Evolutionary conservation across 1,140 invertebrate species (phyloP).

Genomic region (Riptortus pedestris): DNA sequence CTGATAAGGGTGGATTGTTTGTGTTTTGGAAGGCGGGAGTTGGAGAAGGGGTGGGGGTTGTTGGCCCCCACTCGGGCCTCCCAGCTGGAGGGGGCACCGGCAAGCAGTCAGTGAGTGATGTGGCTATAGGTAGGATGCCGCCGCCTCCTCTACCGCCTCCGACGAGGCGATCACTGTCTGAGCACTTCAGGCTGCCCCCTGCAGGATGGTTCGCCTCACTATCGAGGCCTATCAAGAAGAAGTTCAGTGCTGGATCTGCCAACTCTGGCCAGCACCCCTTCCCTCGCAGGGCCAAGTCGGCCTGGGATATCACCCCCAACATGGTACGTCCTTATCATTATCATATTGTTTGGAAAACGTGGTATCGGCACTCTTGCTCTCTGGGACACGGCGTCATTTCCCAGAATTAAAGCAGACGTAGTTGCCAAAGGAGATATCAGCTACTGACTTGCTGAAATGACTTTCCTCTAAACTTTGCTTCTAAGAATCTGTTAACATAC

Average conservation of each 20-base stretch:
- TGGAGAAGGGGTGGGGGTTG: not conserved
- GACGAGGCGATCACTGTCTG: constrained; percentile 21
- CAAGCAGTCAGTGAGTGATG: constrained; percentile 8
- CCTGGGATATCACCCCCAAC: constrained; percentile 29
- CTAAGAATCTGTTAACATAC: too few species aligned
- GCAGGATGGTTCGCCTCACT: constrained; percentile 65
- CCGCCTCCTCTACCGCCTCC: constrained; percentile 21
- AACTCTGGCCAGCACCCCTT: not conserved
- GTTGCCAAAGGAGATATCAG: too few species aligned
- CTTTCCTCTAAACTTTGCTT: too few species aligned
- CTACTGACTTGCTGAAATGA: too few species aligned
- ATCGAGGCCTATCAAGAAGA: constrained; percentile 47
- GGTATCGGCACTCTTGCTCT: too few species aligned
- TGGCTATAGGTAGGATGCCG: not conserved
- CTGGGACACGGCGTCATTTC: too few species aligned
- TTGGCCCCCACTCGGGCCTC: too few species aligned
- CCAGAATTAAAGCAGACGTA: too few species aligned
- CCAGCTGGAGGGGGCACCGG: not conserved
- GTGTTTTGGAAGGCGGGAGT: too few species aligned
- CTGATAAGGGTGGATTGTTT: too few species aligned
- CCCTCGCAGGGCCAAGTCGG: constrained; percentile 25
- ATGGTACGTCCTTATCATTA: constrained; percentile 13
- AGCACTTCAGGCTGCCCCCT: constrained; percentile 26
- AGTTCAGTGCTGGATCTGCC: constrained; percentile 27
- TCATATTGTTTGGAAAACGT: too few species aligned